These are phyloP conservation scores for Drosophila athabasca DNA, from an alignment of 1,140 invertebrate species.

Conservation along the genomic window DNA sequence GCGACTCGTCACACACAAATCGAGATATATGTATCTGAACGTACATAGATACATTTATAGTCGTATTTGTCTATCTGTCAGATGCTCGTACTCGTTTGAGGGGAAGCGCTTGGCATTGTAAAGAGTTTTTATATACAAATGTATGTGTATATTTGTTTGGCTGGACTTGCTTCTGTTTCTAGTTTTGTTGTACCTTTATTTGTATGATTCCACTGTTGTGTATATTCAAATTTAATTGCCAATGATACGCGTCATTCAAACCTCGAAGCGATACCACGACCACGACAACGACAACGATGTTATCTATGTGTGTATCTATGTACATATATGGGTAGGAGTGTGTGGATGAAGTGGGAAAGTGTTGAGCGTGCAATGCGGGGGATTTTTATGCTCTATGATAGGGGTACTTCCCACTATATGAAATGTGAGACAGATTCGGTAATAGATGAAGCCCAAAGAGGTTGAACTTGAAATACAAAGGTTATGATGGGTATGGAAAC, in stretches of 20 bases:
- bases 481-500: too few species aligned
- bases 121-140: conserved; percentile 20
- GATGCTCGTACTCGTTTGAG: neutral
- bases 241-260: conserved; percentile 79
- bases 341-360: conserved; percentile 5
- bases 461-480: neutral
- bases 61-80: too few species aligned
- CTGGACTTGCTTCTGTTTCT: conserved; percentile 27
- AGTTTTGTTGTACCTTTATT: conserved; percentile 18
- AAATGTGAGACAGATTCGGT: neutral
- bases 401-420: neutral
- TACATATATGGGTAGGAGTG: neutral
- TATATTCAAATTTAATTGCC: conserved; percentile 80
- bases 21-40: conserved; percentile 19
- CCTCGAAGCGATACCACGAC: conserved; percentile 69
- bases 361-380: neutral
- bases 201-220: conserved; percentile 47
- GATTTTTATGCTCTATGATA: conserved; percentile 5
- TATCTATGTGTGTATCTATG: conserved; percentile 22
- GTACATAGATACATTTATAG: neutral
- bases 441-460: neutral
- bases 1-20: conserved; percentile 24
- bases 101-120: conserved; percentile 63
- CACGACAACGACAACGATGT: conserved; percentile 56
- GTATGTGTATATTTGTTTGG: conserved; percentile 18